Evolutionary conservation across 2,797 vertebrate species (phyloP).

Genomic region (Sebastes vulpes): DNA sequence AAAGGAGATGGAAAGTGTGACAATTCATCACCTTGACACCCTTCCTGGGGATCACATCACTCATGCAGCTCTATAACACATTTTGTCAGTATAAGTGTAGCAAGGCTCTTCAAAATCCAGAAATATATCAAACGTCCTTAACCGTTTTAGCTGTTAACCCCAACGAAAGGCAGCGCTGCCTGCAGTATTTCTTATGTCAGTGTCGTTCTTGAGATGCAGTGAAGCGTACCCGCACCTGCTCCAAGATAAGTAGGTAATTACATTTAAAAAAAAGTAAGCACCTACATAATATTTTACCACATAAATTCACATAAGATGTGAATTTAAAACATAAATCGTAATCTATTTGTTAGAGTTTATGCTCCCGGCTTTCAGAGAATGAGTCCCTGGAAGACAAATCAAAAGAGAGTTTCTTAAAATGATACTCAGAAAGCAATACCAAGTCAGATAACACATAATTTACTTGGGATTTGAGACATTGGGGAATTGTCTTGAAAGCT

Average conservation of each 20-base stretch:
- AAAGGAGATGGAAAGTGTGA: conserved; percentile 37
- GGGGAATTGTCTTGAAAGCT: conserved; percentile 10
- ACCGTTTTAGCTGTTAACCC: background rate
- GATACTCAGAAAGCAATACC: background rate
- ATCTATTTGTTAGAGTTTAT: background rate
- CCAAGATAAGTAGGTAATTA: background rate
- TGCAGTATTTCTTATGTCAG: conserved; percentile 10
- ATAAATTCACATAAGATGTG: background rate
- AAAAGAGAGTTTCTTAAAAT: conserved; percentile 10
- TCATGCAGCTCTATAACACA: conserved; percentile 35
- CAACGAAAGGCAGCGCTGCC: background rate
- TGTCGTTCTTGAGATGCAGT: conserved; percentile 10
- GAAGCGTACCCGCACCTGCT: background rate
- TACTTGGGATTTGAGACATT: conserved; percentile 24
- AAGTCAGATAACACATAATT: conserved; percentile 24
- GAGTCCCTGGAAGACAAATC: background rate
- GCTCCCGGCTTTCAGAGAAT: background rate
- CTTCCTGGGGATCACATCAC: conserved; percentile 38
- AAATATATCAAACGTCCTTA: conserved; percentile 21
- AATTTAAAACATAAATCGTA: background rate
- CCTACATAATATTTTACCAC: background rate
- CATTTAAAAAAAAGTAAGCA: background rate
- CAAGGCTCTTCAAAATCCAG: conserved; percentile 1
- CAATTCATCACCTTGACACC: conserved; percentile 47
- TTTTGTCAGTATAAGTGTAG: conserved; percentile 11